These are phyloP conservation scores for Chloroclystis v-ata DNA, from an alignment of 2,888 invertebrate genomes.

Conservation along the genomic window DNA sequence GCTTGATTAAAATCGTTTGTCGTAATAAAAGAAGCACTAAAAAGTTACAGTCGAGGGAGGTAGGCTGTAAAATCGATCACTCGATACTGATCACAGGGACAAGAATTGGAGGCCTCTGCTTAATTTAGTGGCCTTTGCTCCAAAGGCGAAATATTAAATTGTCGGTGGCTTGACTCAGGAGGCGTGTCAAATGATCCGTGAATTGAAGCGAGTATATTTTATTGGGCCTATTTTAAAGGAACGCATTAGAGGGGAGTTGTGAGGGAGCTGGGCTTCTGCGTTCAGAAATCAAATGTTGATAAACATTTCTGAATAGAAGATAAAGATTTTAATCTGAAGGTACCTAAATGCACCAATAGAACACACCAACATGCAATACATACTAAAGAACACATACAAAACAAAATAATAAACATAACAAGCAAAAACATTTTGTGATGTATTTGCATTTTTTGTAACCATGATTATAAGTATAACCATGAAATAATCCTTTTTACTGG, in stretches of 20 bases:
- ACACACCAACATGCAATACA: too few relatives aligned
- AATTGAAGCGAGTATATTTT: constrained; percentile 58
- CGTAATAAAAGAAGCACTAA: constrained; percentile 76
- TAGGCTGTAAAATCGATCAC: constrained; percentile 75
- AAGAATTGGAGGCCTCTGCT: constrained; percentile 56
- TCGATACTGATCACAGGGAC: constrained; percentile 68
- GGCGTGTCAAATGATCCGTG: constrained; percentile 59
- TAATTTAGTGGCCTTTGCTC: constrained; percentile 41
- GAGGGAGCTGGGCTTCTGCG: constrained; percentile 1
- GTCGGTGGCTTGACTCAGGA: constrained; percentile 24
- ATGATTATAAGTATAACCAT: too few relatives aligned
- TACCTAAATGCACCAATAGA: too few relatives aligned
- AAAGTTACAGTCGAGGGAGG: constrained; percentile 73
- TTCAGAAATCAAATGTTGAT: not conserved
- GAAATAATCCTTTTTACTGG: too few relatives aligned
- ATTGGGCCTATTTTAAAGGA: constrained; percentile 39
- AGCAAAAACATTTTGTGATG: too few relatives aligned
- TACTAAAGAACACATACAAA: too few relatives aligned
- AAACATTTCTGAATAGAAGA: too few relatives aligned
- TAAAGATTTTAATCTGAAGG: too few relatives aligned
- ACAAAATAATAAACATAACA: too few relatives aligned
- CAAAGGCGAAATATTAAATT: constrained; percentile 60
- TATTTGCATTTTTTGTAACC: too few relatives aligned
- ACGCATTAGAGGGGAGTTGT: constrained; percentile 14
- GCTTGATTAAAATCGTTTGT: constrained; percentile 79